Evolutionary conservation across 2,113 vertebrate species (phyloP).

Genomic region (Pipra filicauda): DNA sequence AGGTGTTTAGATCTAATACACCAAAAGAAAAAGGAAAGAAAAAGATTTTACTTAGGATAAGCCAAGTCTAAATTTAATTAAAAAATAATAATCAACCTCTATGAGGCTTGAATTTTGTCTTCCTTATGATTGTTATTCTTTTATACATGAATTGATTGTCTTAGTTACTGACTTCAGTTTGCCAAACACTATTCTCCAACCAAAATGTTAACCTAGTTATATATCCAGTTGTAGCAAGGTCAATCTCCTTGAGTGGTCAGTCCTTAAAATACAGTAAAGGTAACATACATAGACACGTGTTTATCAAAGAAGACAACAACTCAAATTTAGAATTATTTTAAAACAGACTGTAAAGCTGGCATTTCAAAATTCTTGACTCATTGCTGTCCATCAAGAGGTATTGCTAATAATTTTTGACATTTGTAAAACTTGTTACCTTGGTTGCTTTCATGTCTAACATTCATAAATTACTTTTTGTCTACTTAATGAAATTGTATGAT

Average conservation of each 20-base stretch:
- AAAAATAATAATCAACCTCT: neutral
- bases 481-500: neutral
- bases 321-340: neutral
- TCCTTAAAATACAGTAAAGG: neutral
- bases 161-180: neutral
- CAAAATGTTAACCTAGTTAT: neutral
- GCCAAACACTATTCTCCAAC: neutral
- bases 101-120: neutral
- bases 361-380: neutral
- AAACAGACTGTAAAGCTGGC: neutral
- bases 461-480: neutral
- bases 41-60: neutral
- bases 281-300: neutral
- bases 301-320: neutral
- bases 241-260: neutral
- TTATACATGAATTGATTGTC: neutral
- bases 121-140: neutral
- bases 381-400: neutral
- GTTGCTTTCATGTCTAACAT: neutral
- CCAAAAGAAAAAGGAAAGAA: neutral
- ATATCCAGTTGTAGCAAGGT: neutral
- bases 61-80: neutral
- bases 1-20: neutral
- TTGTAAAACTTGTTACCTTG: neutral
- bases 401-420: neutral